These are phyloP conservation scores for Drosophila suboccidentalis DNA, from an alignment of 2,888 invertebrate genomes.

Conservation along the genomic window DNA sequence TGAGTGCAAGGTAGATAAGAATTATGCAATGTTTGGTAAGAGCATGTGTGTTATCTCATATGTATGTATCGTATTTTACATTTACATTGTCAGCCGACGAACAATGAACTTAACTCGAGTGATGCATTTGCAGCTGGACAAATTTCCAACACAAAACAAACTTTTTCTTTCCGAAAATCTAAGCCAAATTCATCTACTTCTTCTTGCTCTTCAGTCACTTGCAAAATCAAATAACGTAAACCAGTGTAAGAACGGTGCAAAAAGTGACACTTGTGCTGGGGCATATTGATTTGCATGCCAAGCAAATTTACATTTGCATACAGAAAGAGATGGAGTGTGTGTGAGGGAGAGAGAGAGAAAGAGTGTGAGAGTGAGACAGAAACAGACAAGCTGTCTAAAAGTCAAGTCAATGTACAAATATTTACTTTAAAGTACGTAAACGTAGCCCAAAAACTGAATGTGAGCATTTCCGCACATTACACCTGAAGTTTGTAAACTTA, in stretches of 20 bases:
- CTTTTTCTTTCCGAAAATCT: slow-evolving; percentile 25
- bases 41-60: slow-evolving; percentile 19
- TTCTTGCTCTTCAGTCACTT: not conserved
- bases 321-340: not conserved
- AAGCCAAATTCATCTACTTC: not conserved
- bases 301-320: slow-evolving; percentile 55
- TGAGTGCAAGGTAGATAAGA: slow-evolving; percentile 34
- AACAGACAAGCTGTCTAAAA: slow-evolving; percentile 44
- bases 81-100: slow-evolving; percentile 46
- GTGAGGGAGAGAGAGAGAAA: slow-evolving; percentile 1
- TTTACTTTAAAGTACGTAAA: slow-evolving; percentile 63
- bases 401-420: slow-evolving; percentile 63
- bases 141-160: slow-evolving; percentile 38
- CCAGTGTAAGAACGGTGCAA: slow-evolving; percentile 52
- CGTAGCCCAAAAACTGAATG: slow-evolving; percentile 52
- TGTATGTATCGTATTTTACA: slow-evolving; percentile 19
- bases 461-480: slow-evolving; percentile 73
- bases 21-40: slow-evolving; percentile 9
- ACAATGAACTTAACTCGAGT: slow-evolving; percentile 44
- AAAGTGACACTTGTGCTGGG: slow-evolving; percentile 56
- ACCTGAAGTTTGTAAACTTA: slow-evolving; percentile 62
- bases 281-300: slow-evolving; percentile 58
- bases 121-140: slow-evolving; percentile 36
- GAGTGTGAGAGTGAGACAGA: not conserved
- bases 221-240: slow-evolving; percentile 57